These are phyloP conservation scores for Pachymerium ferrugineum DNA, from an alignment of 2,888 invertebrate genomes.

Conservation along the genomic window DNA sequence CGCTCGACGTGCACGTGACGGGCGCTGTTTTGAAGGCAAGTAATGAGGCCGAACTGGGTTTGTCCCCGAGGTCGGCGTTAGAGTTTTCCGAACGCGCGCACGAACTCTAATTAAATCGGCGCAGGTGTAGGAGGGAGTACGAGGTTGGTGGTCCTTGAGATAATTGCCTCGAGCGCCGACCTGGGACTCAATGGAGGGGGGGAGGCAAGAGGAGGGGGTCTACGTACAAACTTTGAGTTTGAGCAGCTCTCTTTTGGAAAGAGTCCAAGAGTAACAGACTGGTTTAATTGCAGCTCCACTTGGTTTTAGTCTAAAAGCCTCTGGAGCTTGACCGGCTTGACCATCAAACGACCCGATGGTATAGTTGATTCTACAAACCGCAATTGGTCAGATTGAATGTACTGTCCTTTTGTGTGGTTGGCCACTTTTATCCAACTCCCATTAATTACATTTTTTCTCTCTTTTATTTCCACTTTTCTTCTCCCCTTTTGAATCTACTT, in stretches of 20 bases:
- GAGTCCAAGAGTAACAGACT: slow-evolving; percentile 3
- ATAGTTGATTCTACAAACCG: too few relatives aligned
- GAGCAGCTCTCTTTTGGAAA: not conserved
- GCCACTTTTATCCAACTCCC: too few relatives aligned
- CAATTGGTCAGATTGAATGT: too few relatives aligned
- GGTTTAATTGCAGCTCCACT: not conserved
- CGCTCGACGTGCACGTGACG: too few relatives aligned
- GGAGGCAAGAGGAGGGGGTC: not conserved
- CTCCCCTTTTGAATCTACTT: not conserved
- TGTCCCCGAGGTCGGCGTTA: not conserved
- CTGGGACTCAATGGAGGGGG: slow-evolving; percentile 2
- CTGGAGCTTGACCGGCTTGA: too few relatives aligned
- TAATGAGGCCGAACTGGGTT: not conserved
- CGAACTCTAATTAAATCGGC: not conserved
- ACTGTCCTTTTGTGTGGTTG: too few relatives aligned
- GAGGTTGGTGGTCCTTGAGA: not conserved
- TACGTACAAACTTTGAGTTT: too few relatives aligned
- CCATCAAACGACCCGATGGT: too few relatives aligned
- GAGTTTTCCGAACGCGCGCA: not conserved
- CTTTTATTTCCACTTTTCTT: too few relatives aligned
- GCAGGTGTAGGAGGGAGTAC: not conserved
- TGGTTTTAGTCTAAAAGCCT: not conserved
- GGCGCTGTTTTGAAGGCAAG: too few relatives aligned
- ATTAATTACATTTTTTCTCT: not conserved
- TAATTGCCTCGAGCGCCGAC: not conserved